A percentile compares a stretch with the other conserved stretches of the same genome.
Evolutionary conservation across 2,797 vertebrate species (phyloP).

Genomic region (Tolypeutes matacus): DNA sequence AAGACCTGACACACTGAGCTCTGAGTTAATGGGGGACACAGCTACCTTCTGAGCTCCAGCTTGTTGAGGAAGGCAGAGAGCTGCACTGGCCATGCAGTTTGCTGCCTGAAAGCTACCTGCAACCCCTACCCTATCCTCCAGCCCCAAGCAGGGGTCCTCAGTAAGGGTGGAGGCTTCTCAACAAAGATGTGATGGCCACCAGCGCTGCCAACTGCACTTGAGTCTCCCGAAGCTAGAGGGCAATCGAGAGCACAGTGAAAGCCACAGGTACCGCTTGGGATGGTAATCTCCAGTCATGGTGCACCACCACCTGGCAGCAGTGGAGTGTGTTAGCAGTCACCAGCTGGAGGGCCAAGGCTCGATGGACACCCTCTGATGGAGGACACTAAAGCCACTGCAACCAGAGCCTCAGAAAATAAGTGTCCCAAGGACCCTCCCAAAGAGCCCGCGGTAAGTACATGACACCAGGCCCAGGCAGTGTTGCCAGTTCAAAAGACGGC

Average conservation of each 20-base stretch:
- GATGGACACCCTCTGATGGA: not conserved
- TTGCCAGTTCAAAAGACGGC: not conserved
- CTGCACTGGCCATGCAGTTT: too few species aligned
- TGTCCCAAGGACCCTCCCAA: not conserved
- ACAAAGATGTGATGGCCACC: not conserved
- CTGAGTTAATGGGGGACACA: not conserved
- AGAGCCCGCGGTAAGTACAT: not conserved
- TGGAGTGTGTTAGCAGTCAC: not conserved
- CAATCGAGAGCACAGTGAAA: not conserved
- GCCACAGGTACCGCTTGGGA: fast-evolving
- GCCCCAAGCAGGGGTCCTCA: too few species aligned
- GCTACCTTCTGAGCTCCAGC: not conserved
- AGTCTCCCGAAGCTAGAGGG: not conserved
- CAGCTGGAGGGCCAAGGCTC: not conserved
- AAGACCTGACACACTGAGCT: not conserved
- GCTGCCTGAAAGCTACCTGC: not conserved
- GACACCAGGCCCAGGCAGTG: not conserved
- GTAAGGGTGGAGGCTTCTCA: not conserved
- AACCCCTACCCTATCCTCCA: not conserved
- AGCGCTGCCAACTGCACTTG: not conserved
- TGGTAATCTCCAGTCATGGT: fast-evolving
- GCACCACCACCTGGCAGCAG: not conserved
- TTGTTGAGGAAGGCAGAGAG: not conserved
- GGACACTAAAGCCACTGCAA: not conserved
- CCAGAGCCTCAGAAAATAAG: constrained; percentile 33